Base-by-base conservation (phyloP, 2,888 invertebrate species). In the Aethes cnicana region DNA sequence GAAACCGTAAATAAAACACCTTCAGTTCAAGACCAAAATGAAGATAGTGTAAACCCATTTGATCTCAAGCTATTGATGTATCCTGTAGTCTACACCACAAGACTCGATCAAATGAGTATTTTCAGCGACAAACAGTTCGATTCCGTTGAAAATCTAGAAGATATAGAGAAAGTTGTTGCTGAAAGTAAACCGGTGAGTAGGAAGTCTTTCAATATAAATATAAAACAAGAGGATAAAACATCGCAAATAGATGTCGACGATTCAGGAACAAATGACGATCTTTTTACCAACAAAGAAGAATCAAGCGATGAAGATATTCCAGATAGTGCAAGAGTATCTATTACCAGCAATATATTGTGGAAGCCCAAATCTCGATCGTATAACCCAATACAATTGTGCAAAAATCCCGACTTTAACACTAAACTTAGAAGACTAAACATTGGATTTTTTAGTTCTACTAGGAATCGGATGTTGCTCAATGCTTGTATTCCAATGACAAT, bases 361-460 rank as follows among this genome's bases (percentile, higher is more conserved):
- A 88, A 87, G 66, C 87, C 85, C 1, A 71, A 63, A 56, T 64
- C 66, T 44, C 73, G 77, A n/a, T 65, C 49, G 1, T 88, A 88
- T 37, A 75, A 81, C 57, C 79, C 82, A 0, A 78, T 84, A 62
- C 69, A 78, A 23, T 46, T 89, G 3, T 84, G 85, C 53, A 87
- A 85, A 64, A 89, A 89, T 65, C 88, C 88, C 1, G 88, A 89
- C 60, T 89, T 88, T 43, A 89, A 88, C 55, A 85, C 83, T 3
- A 66, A 81, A 20, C 60, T 89, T 5, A 85, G 81, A 62, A 67
- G 86, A 44, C 58, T 89, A 28, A 74, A 72, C 0, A 68, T 69
- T 3, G 78, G 84, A 1, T 89, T 89, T 57, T 74, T 81, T 26
- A 75, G 69, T 57, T 76, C 68, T 0, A 63, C 66, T 9, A 69